These are phyloP conservation scores for Perithous albicinctus DNA, from an alignment of 2,888 invertebrate species.

Conservation along the genomic window DNA sequence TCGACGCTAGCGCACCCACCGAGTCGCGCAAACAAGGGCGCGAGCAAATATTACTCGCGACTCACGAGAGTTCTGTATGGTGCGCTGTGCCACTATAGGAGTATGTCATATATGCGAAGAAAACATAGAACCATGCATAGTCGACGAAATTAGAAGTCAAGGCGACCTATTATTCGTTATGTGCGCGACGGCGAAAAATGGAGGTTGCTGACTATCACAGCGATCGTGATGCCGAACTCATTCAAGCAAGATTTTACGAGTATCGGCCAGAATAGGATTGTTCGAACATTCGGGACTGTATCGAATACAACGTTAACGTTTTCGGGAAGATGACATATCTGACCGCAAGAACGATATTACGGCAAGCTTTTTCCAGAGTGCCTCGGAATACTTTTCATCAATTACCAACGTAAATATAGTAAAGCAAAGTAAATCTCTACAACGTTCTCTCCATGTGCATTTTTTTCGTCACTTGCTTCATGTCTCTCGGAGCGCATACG, in stretches of 20 bases:
- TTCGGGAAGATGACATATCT: too few relatives aligned
- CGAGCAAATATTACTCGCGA: slow-evolving; percentile 76
- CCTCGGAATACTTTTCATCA: too few relatives aligned
- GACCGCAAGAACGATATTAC: too few relatives aligned
- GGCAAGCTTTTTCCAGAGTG: too few relatives aligned
- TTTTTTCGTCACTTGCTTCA: neutral
- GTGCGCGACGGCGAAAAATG: too few relatives aligned
- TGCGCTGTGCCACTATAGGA: slow-evolving; percentile 15
- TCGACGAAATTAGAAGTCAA: slow-evolving; percentile 51
- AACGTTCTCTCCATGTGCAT: neutral
- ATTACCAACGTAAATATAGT: too few relatives aligned
- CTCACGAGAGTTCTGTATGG: slow-evolving; percentile 67
- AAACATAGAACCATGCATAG: slow-evolving; percentile 23
- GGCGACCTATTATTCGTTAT: slow-evolving; percentile 53
- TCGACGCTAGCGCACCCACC: slow-evolving; percentile 21
- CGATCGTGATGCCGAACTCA: too few relatives aligned
- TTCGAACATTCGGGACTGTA: too few relatives aligned
- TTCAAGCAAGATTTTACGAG: too few relatives aligned
- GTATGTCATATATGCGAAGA: slow-evolving; percentile 43
- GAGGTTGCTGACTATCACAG: too few relatives aligned
- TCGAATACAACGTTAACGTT: too few relatives aligned
- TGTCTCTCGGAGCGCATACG: slow-evolving; percentile 63
- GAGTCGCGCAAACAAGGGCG: slow-evolving; percentile 75
- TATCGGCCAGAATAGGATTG: too few relatives aligned
- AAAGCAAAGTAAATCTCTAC: neutral